phyloP scores from a whole-genome alignment of 2,888 invertebrate genomes.

The Agrenia bidenticulata region DNA sequence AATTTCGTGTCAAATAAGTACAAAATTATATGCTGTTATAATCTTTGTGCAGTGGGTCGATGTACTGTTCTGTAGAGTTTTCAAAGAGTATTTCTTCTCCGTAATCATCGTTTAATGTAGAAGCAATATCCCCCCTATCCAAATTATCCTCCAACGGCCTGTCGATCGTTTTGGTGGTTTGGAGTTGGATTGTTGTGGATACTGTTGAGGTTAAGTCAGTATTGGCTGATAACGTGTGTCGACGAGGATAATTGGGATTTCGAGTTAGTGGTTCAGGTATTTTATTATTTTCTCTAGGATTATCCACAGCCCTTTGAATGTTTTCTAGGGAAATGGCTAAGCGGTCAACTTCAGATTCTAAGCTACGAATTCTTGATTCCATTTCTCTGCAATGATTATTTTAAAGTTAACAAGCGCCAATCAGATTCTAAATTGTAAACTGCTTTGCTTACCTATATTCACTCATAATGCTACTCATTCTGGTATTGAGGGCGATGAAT shows the following conservation, averaged over 20 bases:
- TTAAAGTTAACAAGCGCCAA: too few relatives aligned
- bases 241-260: neutral
- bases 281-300: too few relatives aligned
- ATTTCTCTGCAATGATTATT: constrained; percentile 1
- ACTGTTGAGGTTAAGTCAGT: constrained; percentile 3
- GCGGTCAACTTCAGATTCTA: constrained; percentile 6
- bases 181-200: constrained; percentile 13
- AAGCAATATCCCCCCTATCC: constrained; percentile 50
- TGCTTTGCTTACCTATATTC: constrained; percentile 3
- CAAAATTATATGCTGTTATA: too few relatives aligned
- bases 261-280: neutral
- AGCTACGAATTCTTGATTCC: neutral
- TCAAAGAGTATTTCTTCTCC: constrained; percentile 39
- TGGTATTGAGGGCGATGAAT: constrained; percentile 13
- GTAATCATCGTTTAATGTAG: constrained; percentile 49
- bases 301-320: neutral
- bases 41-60: constrained; percentile 33
- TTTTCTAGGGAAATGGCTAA: neutral
- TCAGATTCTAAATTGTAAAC: neutral
- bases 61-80: constrained; percentile 42
- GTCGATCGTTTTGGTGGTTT: constrained; percentile 5
- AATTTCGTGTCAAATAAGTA: too few relatives aligned
- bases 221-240: too few relatives aligned
- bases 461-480: constrained; percentile 7
- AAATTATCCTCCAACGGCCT: constrained; percentile 42